Conservation (phyloP, 2,797 vertebrate genomes). For the Pseudomugil tenellus region DNA sequence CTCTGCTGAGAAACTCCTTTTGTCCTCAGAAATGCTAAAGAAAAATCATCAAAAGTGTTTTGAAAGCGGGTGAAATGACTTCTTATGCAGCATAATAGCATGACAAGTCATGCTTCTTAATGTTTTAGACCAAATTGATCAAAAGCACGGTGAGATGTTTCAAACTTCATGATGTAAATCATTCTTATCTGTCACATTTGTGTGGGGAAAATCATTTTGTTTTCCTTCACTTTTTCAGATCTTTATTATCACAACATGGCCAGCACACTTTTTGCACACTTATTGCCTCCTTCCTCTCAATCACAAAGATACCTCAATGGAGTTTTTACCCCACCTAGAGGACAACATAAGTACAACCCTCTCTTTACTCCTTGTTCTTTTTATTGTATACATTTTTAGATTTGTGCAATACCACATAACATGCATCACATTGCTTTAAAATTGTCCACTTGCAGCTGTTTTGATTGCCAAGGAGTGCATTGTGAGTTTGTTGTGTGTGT, state of each 20-base stretch:
- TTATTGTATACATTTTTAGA: slow-evolving; percentile 7
- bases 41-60: slow-evolving; percentile 34
- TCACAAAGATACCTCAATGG: slow-evolving; percentile 6
- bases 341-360: slow-evolving; percentile 25
- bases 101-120: slow-evolving; percentile 6
- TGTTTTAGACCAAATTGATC: not conserved
- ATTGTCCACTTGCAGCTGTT: slow-evolving; percentile 6
- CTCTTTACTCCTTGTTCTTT: not conserved
- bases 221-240: not conserved
- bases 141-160: not conserved
- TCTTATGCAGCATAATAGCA: slow-evolving; percentile 21
- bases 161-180: not conserved
- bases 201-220: not conserved
- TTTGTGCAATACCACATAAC: not conserved
- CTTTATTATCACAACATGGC: not conserved
- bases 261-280: not conserved
- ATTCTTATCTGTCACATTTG: not conserved
- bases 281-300: slow-evolving; percentile 3
- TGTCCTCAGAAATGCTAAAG: slow-evolving; percentile 41
- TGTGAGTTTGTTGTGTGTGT: too few species aligned
- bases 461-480: too few species aligned
- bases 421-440: not conserved
- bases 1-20: slow-evolving; percentile 54
- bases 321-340: slow-evolving; percentile 57
- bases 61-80: slow-evolving; percentile 38